phyloP scores from a whole-genome alignment of 2,113 vertebrate species.

The Apaloderma vittatum region DNA sequence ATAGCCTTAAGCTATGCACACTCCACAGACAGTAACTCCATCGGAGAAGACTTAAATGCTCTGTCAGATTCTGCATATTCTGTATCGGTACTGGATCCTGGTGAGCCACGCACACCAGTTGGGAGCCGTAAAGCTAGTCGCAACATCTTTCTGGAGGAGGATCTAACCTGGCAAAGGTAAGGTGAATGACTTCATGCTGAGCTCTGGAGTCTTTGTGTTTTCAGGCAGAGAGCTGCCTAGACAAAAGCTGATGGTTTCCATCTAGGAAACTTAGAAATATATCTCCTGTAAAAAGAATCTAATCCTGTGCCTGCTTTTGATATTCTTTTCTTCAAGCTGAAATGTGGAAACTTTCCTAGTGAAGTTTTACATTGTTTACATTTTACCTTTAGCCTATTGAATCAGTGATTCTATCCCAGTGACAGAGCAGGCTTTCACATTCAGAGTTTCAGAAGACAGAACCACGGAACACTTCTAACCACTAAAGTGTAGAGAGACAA shows the following conservation, averaged over 20 bases:
- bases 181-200: not conserved
- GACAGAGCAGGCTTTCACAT: not conserved
- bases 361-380: not conserved
- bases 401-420: not conserved
- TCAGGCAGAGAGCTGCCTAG: not conserved
- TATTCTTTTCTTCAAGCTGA: not conserved
- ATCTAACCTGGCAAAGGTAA: constrained; percentile 97
- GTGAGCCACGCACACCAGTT: constrained; percentile 92
- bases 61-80: constrained; percentile 91
- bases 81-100: constrained; percentile 89
- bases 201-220: not conserved
- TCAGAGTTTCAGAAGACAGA: not conserved
- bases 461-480: not conserved
- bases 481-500: not conserved
- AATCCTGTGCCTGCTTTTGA: not conserved
- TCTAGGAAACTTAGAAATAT: not conserved
- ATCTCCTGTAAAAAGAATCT: not conserved
- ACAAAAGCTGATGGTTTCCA: not conserved
- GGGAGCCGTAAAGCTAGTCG: constrained; percentile 94
- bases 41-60: constrained; percentile 93
- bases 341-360: not conserved
- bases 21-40: constrained; percentile 92
- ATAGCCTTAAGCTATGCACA: constrained; percentile 95
- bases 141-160: constrained; percentile 97
- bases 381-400: not conserved